Conservation (phyloP, 64 coral and sea anemone species). For the Actinia tenebrosa region DNA sequence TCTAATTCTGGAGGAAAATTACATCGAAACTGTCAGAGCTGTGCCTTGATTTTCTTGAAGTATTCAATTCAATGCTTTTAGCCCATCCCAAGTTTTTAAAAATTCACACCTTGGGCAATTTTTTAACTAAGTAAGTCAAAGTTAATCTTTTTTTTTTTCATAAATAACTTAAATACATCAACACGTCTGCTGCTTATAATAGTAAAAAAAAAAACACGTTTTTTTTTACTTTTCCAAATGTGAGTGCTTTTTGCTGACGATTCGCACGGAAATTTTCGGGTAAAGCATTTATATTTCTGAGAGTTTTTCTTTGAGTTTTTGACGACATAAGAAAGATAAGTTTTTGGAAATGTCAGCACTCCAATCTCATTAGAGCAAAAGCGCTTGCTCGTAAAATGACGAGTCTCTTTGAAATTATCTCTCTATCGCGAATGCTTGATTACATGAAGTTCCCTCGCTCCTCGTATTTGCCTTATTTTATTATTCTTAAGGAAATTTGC, state of each 20-base stretch:
- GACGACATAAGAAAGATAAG: too few species aligned
- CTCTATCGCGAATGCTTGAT: not conserved
- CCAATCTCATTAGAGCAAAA: not conserved
- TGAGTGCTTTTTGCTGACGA: not conserved
- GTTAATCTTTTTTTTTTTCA: not conserved
- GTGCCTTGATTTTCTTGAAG: not conserved
- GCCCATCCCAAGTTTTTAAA: conserved; percentile 25
- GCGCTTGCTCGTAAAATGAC: not conserved
- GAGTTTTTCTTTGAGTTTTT: too few species aligned
- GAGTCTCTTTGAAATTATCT: not conserved
- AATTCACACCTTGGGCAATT: conserved; percentile 17
- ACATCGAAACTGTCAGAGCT: not conserved
- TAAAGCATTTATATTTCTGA: not conserved
- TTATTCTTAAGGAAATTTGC: not conserved
- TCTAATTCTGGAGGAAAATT: not conserved
- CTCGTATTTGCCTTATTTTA: not conserved
- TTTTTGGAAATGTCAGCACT: not conserved
- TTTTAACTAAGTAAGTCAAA: conserved; percentile 3
- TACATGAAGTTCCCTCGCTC: not conserved
- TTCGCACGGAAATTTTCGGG: not conserved
- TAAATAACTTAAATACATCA: conserved; percentile 22
- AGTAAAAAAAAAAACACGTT: not conserved
- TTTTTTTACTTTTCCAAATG: not conserved
- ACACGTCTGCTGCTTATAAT: not conserved
- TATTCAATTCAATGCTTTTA: not conserved